A percentile compares a stretch with the other conserved stretches of the same genome.
phyloP scores from a whole-genome alignment of 2,888 invertebrate species.

The Horisme vitalbata region DNA sequence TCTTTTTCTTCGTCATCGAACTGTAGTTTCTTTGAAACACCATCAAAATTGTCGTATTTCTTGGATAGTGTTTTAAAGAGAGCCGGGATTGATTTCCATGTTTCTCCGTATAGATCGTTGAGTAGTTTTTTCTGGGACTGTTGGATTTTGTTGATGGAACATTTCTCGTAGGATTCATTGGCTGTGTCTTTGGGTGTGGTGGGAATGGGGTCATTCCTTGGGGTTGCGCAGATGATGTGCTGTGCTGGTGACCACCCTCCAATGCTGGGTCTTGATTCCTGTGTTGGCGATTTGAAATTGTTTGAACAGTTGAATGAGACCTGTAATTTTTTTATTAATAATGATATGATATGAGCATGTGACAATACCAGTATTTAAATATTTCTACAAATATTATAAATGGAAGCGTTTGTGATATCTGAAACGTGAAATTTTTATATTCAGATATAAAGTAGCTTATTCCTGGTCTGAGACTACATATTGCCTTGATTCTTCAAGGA shows the following conservation, averaged over 20 bases:
- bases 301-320: constrained; percentile 60
- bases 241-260: constrained; percentile 75
- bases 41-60: constrained; percentile 52
- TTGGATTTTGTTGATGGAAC: constrained; percentile 67
- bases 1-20: constrained; percentile 71
- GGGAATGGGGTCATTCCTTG: constrained; percentile 54
- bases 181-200: constrained; percentile 64
- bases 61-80: constrained; percentile 61
- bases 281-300: constrained; percentile 37
- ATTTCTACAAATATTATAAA: too few species aligned
- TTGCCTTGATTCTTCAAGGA: too few species aligned
- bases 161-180: constrained; percentile 67
- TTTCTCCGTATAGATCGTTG: constrained; percentile 80
- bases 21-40: constrained; percentile 59
- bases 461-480: too few species aligned
- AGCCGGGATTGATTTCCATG: constrained; percentile 78
- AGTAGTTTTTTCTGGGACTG: constrained; percentile 68
- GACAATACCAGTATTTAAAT: too few species aligned
- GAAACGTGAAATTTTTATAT: too few species aligned
- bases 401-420: too few species aligned
- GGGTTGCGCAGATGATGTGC: constrained; percentile 64
- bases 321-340: constrained; percentile 43
- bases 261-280: constrained; percentile 51
- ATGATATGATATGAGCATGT: too few species aligned
- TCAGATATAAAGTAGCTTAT: too few species aligned